Evolutionary conservation across 2,888 invertebrate species (phyloP).

Genomic region (Drosophila prolongata): DNA sequence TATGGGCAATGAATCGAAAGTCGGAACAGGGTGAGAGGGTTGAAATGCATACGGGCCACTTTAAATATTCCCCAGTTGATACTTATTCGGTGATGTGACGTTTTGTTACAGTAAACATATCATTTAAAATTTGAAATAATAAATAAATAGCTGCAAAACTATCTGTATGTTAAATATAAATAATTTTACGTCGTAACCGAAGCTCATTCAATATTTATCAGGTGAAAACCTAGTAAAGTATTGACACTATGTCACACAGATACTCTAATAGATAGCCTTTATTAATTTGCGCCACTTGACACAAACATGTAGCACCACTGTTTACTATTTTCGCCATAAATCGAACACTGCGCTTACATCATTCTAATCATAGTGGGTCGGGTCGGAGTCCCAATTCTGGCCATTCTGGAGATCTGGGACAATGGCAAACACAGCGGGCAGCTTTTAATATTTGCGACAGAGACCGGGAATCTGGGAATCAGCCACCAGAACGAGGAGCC

Average conservation of each 20-base stretch:
- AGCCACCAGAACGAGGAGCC: slow-evolving; percentile 40
- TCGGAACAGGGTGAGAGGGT: slow-evolving; percentile 1
- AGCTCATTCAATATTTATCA: background rate
- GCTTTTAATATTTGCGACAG: slow-evolving; percentile 40
- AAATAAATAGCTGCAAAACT: too few relatives aligned
- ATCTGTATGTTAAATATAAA: too few relatives aligned
- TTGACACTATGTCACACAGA: too few relatives aligned
- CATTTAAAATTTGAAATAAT: too few relatives aligned
- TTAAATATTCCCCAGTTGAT: slow-evolving; percentile 16
- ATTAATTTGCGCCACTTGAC: slow-evolving; percentile 5
- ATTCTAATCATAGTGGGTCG: slow-evolving; percentile 41
- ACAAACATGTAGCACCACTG: background rate
- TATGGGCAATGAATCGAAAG: slow-evolving; percentile 23
- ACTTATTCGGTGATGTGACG: slow-evolving; percentile 3
- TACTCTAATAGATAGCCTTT: too few relatives aligned
- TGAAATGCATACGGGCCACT: slow-evolving; percentile 13
- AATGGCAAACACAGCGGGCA: slow-evolving; percentile 30
- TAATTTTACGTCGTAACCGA: too few relatives aligned
- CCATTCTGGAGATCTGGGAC: slow-evolving; percentile 28
- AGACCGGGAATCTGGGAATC: slow-evolving; percentile 15
- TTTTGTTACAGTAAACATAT: background rate
- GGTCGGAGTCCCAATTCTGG: slow-evolving; percentile 18
- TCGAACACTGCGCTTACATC: slow-evolving; percentile 20
- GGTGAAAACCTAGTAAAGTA: background rate
- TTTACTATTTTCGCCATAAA: slow-evolving; percentile 19